Conservation (phyloP, 2,888 invertebrate genomes). For the Periphyllus acericola region DNA sequence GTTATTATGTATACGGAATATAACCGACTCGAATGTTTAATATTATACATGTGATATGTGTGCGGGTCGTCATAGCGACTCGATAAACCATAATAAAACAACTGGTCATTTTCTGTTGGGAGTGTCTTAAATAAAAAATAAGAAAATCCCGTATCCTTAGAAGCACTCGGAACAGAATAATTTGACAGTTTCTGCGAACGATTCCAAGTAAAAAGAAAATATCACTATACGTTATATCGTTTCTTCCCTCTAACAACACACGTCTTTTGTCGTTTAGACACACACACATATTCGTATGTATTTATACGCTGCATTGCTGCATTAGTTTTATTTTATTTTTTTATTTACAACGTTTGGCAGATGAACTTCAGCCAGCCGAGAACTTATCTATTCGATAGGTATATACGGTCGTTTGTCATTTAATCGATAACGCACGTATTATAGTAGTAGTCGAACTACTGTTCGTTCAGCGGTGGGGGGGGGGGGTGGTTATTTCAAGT, state of each 20-base stretch:
- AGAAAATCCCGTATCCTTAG: neutral
- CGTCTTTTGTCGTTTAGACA: neutral
- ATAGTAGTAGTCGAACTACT: neutral
- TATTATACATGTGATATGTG: neutral
- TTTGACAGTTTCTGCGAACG: neutral
- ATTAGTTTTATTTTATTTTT: neutral
- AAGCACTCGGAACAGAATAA: neutral
- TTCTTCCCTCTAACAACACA: neutral
- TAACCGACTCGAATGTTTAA: neutral
- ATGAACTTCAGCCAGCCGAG: neutral
- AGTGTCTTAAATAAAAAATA: neutral
- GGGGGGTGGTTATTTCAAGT: neutral
- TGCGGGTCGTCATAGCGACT: slow-evolving; percentile 22
- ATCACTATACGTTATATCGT: neutral
- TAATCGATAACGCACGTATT: neutral
- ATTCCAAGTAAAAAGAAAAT: neutral
- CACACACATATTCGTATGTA: neutral
- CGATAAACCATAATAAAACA: slow-evolving; percentile 23
- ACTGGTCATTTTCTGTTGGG: neutral
- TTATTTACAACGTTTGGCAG: neutral
- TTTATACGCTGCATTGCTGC: neutral
- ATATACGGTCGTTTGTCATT: neutral
- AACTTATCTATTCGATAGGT: neutral
- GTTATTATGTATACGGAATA: neutral
- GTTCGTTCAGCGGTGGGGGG: neutral